Conservation (phyloP, 2,888 invertebrate genomes). For the Diarsia brunnea region DNA sequence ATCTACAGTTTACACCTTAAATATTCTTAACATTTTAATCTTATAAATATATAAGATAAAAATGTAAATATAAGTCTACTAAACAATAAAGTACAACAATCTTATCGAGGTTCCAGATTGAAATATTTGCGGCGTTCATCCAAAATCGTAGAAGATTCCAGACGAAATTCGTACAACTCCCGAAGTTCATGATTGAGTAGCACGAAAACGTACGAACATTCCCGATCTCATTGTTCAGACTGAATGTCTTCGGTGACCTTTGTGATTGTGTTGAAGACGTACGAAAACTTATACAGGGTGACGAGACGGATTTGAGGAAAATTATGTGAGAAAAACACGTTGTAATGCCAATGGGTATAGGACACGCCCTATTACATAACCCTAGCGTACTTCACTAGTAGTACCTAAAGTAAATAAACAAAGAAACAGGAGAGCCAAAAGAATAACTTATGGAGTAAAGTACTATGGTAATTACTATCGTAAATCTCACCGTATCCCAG, state of each 20-base stretch:
- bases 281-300: neutral
- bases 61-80: too few relatives aligned
- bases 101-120: neutral
- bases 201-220: conserved; percentile 41
- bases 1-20: neutral
- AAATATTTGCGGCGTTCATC: conserved; percentile 23
- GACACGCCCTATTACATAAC: neutral
- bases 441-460: neutral
- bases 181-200: conserved; percentile 26
- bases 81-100: conserved; percentile 4
- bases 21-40: neutral
- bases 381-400: neutral
- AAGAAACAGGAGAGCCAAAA: neutral
- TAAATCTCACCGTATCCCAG: too few relatives aligned
- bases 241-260: conserved; percentile 12
- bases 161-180: conserved; percentile 15
- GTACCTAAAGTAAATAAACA: neutral
- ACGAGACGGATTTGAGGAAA: neutral
- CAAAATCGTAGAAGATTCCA: conserved; percentile 13
- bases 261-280: conserved; percentile 15
- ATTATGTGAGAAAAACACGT: neutral
- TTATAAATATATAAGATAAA: too few relatives aligned
- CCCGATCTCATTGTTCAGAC: conserved; percentile 32
- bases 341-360: neutral
- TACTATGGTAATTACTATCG: neutral